A percentile compares a stretch with the other conserved stretches of the same genome.
Evolutionary conservation across 2,113 vertebrate species (phyloP).

Genomic region (Mungos mungo): DNA sequence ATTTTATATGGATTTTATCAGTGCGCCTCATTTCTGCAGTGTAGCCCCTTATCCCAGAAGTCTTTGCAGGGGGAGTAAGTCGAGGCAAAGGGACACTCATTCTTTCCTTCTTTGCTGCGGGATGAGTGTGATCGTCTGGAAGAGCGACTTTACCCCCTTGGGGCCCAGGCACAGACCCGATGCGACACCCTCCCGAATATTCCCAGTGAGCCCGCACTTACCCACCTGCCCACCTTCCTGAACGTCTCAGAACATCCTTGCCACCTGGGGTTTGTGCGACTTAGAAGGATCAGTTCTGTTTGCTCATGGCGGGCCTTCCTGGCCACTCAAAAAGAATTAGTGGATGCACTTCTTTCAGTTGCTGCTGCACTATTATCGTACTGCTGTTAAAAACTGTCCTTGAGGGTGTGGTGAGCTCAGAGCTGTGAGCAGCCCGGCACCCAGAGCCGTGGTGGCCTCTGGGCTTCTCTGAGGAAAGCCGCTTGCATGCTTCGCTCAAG

Average conservation of each 20-base stretch:
- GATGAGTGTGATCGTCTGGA: background rate
- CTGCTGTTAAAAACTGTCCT: background rate
- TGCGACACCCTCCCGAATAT: background rate
- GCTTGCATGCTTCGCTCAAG: background rate
- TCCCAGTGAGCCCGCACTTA: background rate
- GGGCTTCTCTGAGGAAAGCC: background rate
- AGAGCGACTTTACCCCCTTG: background rate
- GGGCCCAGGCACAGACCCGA: background rate
- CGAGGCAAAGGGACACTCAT: background rate
- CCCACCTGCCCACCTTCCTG: background rate
- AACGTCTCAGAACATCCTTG: too few relatives aligned
- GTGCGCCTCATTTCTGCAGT: background rate
- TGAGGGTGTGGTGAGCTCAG: background rate
- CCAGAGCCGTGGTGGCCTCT: background rate
- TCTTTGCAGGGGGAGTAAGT: background rate
- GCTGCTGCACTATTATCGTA: fast-evolving
- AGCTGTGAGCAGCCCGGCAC: fast-evolving
- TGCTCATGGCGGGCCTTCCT: background rate
- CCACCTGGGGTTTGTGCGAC: background rate
- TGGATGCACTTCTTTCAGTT: background rate
- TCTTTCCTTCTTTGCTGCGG: background rate
- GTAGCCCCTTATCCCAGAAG: background rate
- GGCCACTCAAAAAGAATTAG: background rate
- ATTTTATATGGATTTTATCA: background rate
- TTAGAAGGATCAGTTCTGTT: background rate